Evolutionary conservation across 1,140 invertebrate genomes (phyloP).

Genomic region (Lepidurus couesii): DNA sequence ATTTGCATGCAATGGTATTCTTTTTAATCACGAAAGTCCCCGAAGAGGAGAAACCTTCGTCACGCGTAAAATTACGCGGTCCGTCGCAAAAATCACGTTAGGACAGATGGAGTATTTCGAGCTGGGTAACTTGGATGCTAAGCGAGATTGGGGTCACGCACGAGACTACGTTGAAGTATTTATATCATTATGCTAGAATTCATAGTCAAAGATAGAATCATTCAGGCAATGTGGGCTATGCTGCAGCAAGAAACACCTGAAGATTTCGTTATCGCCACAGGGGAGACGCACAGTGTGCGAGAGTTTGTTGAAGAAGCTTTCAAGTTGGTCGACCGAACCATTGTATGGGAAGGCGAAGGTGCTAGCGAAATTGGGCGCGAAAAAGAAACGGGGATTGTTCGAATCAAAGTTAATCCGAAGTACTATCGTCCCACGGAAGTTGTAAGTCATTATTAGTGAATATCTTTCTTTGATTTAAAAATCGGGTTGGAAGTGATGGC

Average conservation of each 20-base stretch:
- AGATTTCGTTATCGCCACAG: slow-evolving; percentile 97
- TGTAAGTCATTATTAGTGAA: slow-evolving; percentile 67
- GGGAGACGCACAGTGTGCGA: slow-evolving; percentile 86
- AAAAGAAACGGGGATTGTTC: slow-evolving; percentile 66
- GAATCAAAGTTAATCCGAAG: slow-evolving; percentile 87
- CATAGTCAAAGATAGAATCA: slow-evolving; percentile 34
- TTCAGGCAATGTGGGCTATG: slow-evolving; percentile 98
- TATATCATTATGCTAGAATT: slow-evolving; percentile 25
- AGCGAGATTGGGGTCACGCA: slow-evolving; percentile 98
- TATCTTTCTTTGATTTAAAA: background rate
- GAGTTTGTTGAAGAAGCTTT: slow-evolving; percentile 96
- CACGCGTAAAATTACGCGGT: slow-evolving; percentile 94
- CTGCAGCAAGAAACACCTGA: slow-evolving; percentile 88
- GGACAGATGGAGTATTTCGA: slow-evolving; percentile 82
- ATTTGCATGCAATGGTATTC: slow-evolving; percentile 96
- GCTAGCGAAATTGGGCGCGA: slow-evolving; percentile 79
- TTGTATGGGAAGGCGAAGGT: slow-evolving; percentile 82
- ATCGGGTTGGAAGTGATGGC: background rate
- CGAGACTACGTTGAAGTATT: slow-evolving; percentile 93
- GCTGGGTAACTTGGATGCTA: slow-evolving; percentile 92
- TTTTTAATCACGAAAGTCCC: slow-evolving; percentile 99
- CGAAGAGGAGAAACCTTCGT: slow-evolving; percentile 97
- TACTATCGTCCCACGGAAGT: slow-evolving; percentile 98
- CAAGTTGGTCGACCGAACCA: slow-evolving; percentile 61
- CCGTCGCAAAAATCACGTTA: slow-evolving; percentile 90